Evolutionary conservation across 2,888 invertebrate species (phyloP).

Genomic region (Eupithecia inturbata): DNA sequence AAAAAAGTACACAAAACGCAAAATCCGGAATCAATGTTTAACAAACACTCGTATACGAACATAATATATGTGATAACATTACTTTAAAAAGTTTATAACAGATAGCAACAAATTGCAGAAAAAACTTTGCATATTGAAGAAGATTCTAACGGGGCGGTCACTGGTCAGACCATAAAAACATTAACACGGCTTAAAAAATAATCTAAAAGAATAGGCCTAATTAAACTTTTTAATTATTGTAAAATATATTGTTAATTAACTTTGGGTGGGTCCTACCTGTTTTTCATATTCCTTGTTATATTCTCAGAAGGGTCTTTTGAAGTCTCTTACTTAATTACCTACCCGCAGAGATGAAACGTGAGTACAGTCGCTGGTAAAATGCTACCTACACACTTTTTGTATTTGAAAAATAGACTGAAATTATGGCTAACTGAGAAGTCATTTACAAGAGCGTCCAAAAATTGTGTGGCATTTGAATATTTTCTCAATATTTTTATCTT

Average conservation of each 20-base stretch:
- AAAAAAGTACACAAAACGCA: not conserved
- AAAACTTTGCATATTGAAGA: not conserved
- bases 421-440: not conserved
- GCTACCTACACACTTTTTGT: not conserved
- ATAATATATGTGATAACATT: too few relatives aligned
- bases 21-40: too few relatives aligned
- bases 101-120: not conserved
- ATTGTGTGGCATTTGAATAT: too few relatives aligned
- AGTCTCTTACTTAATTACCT: slow-evolving; percentile 68
- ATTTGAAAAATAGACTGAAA: not conserved
- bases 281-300: slow-evolving; percentile 57
- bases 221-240: slow-evolving; percentile 37
- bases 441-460: too few relatives aligned
- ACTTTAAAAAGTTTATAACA: too few relatives aligned
- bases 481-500: too few relatives aligned
- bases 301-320: slow-evolving; percentile 59
- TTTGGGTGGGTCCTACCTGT: slow-evolving; percentile 38
- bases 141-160: not conserved
- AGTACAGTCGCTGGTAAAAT: slow-evolving; percentile 39
- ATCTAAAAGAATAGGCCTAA: slow-evolving; percentile 19
- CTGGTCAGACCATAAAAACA: not conserved
- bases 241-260: slow-evolving; percentile 45
- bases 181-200: not conserved
- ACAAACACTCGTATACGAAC: too few relatives aligned
- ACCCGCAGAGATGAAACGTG: slow-evolving; percentile 56